phyloP scores from a whole-genome alignment of 2,888 invertebrate genomes.

The Omphaloscelis lunosa region DNA sequence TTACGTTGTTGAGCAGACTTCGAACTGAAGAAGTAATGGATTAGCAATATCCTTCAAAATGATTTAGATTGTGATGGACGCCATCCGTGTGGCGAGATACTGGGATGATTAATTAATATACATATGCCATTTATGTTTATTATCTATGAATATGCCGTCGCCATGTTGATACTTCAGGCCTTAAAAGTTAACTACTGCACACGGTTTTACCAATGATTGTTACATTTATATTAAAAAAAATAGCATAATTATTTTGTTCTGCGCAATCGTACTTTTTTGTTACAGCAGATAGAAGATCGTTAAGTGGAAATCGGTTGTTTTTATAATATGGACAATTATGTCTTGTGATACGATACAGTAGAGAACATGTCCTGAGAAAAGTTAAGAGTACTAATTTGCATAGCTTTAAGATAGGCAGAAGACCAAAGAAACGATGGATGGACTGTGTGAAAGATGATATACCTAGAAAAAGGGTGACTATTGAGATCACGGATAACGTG shows the following conservation, averaged over 20 bases:
- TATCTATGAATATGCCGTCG: too few relatives aligned
- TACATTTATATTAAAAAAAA: background rate
- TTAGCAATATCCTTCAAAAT: too few relatives aligned
- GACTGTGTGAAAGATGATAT: background rate
- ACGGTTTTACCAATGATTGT: background rate
- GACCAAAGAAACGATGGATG: background rate
- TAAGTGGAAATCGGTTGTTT: background rate
- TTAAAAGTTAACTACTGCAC: background rate
- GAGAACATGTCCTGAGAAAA: background rate
- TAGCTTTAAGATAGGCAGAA: background rate
- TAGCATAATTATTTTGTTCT: background rate
- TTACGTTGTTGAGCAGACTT: too few relatives aligned
- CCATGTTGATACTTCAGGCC: background rate
- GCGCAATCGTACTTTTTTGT: background rate
- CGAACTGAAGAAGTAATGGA: too few relatives aligned
- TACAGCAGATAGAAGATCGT: background rate
- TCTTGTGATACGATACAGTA: background rate
- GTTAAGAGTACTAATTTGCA: background rate
- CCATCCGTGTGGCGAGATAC: background rate
- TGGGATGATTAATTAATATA: background rate
- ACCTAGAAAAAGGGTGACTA: background rate
- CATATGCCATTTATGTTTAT: background rate
- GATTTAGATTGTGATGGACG: too few relatives aligned
- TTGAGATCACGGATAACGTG: background rate
- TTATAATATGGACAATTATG: background rate